Evolutionary conservation across 1,140 invertebrate genomes (phyloP), one percentile per base, ranked within the genome.

Genomic region (Dreissena polymorpha): DNA sequence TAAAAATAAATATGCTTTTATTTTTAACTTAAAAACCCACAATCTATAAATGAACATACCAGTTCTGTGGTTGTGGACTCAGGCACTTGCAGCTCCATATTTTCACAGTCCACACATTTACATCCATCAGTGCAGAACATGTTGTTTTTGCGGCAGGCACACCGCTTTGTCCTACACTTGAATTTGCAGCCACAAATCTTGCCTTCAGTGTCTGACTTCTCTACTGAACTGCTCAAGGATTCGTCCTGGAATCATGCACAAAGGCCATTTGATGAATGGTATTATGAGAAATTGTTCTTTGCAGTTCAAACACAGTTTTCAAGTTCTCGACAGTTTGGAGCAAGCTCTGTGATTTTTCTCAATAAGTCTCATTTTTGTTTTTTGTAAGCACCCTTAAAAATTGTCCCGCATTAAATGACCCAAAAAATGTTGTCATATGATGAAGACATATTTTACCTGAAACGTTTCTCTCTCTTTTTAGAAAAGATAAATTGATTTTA

Each of bases 151-250:
- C 23, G 25, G 67, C 88, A 89, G 1, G 70, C 68, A 74, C 88
- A 89, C 6, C 65, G 57, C 64, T 84, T 86, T 29, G 18, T 85
- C 0, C 29, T 21, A 74, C 87, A 88, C 53, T 77, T 81, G 12
- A 65, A 77, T 21, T 83, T 87, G 73, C 88, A 89, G 14, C 70
- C 73, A 60, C 87, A 86, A 25, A 64, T 60, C 14, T 83, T 67
- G 39, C 39, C 39, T 21, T 73, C 39, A 18, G 83, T 78, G 8
- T 60, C 16, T 10, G 57, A 60, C 21, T 60, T 12, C 12, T 60
- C 57, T 12, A 55, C 12, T 12, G 12, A 12, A 18, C 57, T 60
- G 57, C 21, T 2, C 3, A 23, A 60, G 10, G 12, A 55, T 55
- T 55, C 18, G 57, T 60, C 57, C 57, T 60, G 10, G 10, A 60